phyloP scores from a whole-genome alignment of 2,113 vertebrate species.

The Zapus hudsonius region DNA sequence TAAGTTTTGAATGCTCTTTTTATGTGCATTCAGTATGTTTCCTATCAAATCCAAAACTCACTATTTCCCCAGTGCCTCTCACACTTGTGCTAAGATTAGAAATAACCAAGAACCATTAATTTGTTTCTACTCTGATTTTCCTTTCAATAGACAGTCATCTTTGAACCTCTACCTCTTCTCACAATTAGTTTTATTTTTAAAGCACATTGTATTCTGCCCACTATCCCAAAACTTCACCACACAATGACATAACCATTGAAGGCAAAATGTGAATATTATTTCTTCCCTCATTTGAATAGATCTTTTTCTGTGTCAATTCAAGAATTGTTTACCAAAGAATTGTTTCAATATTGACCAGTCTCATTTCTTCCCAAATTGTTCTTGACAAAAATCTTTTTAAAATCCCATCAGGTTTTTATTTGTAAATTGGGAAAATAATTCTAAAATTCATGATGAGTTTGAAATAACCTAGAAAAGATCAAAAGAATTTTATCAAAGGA shows the following conservation, averaged over 20 bases:
- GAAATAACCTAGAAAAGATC: background rate
- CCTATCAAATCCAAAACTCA: conserved; percentile 29
- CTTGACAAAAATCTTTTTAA: background rate
- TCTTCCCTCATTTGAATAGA: background rate
- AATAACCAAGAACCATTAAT: conserved; percentile 9
- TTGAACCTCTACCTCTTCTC: background rate
- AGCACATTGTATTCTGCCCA: background rate
- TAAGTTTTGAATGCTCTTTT: conserved; percentile 12
- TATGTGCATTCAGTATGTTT: conserved; percentile 38
- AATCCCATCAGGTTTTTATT: background rate
- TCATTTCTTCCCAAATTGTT: background rate
- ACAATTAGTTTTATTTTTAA: background rate
- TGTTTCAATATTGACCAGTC: background rate
- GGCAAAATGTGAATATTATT: background rate
- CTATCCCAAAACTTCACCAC: background rate
- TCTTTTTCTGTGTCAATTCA: background rate
- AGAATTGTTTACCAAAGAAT: background rate
- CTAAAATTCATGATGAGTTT: conserved; percentile 1
- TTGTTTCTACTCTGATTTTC: background rate
- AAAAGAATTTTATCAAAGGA: background rate
- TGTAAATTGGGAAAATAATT: conserved; percentile 5
- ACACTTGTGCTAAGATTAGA: background rate
- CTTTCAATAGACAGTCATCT: background rate
- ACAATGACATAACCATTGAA: background rate
- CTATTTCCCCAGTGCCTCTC: background rate